Evolutionary conservation across 2,888 invertebrate genomes (phyloP), one percentile per base, ranked within the genome.

Genomic region (Perizoma flavofasciatum): DNA sequence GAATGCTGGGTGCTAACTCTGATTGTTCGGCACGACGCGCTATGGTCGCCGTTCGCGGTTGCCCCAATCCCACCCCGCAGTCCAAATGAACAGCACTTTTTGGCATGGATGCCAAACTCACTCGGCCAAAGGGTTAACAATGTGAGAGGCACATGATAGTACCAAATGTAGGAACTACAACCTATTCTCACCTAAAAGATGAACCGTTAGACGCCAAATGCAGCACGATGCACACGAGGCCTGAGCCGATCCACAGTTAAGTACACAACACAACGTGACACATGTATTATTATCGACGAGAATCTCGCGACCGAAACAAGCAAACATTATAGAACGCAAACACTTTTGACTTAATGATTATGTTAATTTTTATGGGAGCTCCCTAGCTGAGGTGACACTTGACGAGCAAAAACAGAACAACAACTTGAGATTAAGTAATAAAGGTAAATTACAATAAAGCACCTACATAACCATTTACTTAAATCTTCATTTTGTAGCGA

Each of bases 171-270:
- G 73, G 69, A 50, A 51, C 48, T 52, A 61, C 54, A 60, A 55
- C 73, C 74, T 69, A 77, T 78, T 74, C 72, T 66, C 65, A 67
- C 72, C 78, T 70, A 78, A 86, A 86, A 83, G 81, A 71, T 66
- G 74, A 73, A 77, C 87, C 86, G 88, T 85, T 88, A 84, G 63
- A 59, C 69, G 70, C 76, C 79, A 71, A 81, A 78, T 78, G 81
- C 80, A 81, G 78, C 68, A 62, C 77, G 79, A 86, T 82, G 85
- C 83, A 85, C 82, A 85, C 65, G 68, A 68, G 69, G 61, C 59
- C 52, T 48, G 59, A 61, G 67, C 55, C 53, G 63, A 65, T 70
- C 71, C 74, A 77, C 78, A 76, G 78, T 82, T 83, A 81, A 76
- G 68, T 69, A 82, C 69, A 83, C 78, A 81, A 65, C 69, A 71